phyloP scores from a whole-genome alignment of 2,113 vertebrate genomes.

The Andinoacara biseriatus region DNA sequence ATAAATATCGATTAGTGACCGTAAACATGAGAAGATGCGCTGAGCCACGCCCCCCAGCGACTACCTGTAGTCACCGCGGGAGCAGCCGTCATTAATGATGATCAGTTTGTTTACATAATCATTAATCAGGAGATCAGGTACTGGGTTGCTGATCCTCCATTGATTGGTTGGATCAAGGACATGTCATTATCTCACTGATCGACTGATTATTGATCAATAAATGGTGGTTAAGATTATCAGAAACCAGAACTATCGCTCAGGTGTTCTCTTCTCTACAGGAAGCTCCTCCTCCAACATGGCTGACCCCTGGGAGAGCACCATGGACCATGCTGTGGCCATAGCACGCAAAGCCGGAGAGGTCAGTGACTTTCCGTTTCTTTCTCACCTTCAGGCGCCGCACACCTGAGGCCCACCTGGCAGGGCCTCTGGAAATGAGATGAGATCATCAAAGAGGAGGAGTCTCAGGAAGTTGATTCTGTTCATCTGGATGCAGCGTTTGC shows the following conservation, averaged over 20 bases:
- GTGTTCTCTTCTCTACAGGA: neutral
- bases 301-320: conserved; percentile 73
- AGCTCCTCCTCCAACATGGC: conserved; percentile 60
- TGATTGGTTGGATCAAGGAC: no score
- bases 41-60: neutral
- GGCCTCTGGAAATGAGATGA: neutral
- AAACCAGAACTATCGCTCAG: no score
- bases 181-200: no score
- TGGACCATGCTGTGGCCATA: conserved; percentile 77
- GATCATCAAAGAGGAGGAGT: neutral
- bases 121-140: no score
- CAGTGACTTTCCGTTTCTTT: neutral
- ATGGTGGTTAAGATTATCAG: no score
- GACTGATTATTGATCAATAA: no score
- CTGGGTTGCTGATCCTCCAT: no score
- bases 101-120: no score
- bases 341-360: conserved; percentile 78
- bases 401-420: neutral
- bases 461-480: neutral
- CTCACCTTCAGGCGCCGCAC: neutral
- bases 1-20: neutral
- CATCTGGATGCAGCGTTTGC: neutral
- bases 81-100: no score
- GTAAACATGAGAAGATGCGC: neutral
- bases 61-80: neutral